These are phyloP conservation scores for Acrocyrtus sp. DNA, from an alignment of 2,888 invertebrate species.

Conservation along the genomic window DNA sequence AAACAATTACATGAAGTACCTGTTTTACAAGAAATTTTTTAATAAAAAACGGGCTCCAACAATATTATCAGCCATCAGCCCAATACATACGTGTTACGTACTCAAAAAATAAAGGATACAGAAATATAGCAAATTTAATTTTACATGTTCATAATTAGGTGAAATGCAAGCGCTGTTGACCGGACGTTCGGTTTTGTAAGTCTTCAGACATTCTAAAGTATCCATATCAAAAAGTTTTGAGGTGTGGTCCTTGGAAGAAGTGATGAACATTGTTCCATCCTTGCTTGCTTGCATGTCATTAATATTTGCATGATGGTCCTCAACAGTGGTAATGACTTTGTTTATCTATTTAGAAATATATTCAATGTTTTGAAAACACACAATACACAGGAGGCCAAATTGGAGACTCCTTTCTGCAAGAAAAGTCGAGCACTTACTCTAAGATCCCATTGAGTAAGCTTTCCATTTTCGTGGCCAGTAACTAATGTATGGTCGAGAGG, in stretches of 20 bases:
- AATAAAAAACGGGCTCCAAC: too few species aligned
- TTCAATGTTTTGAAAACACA: background rate
- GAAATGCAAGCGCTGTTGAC: constrained; percentile 98
- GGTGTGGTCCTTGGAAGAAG: constrained; percentile 96
- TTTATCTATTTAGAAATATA: constrained; percentile 77
- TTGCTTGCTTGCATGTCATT: constrained; percentile 97
- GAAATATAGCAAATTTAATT: constrained; percentile 58
- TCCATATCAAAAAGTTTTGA: constrained; percentile 94
- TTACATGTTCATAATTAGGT: constrained; percentile 92
- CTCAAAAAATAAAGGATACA: too few species aligned
- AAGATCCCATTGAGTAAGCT: constrained; percentile 92
- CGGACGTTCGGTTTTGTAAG: constrained; percentile 97
- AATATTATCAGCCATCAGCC: too few species aligned
- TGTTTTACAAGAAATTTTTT: too few species aligned
- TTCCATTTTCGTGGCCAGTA: constrained; percentile 95
- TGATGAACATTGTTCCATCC: constrained; percentile 95
- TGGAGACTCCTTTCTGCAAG: background rate
- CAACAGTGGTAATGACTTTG: constrained; percentile 80
- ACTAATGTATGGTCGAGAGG: constrained; percentile 90
- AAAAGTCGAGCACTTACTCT: constrained; percentile 74
- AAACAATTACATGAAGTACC: too few species aligned
- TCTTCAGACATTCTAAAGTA: constrained; percentile 87
- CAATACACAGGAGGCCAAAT: background rate
- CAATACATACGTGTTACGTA: too few species aligned
- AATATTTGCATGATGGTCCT: constrained; percentile 86